These are phyloP conservation scores for Ceratosolen solmsi DNA, from an alignment of 1,140 invertebrate species.

Conservation along the genomic window DNA sequence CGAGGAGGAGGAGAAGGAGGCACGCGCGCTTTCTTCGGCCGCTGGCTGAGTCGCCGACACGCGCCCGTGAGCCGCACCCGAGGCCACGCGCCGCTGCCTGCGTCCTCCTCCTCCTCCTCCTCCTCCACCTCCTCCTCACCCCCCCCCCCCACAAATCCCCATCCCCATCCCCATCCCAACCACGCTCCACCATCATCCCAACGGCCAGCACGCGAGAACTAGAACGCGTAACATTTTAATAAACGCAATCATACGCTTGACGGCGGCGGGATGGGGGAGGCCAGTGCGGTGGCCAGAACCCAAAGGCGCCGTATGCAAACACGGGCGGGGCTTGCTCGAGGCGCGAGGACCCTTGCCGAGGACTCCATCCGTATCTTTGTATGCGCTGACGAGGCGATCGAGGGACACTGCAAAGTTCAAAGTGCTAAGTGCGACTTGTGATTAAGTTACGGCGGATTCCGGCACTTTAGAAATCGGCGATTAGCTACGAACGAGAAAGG, in stretches of 20 bases:
- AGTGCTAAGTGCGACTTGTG: too few species aligned
- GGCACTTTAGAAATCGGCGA: too few species aligned
- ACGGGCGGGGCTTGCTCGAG: too few species aligned
- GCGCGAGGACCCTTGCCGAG: background rate
- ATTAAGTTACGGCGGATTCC: too few species aligned
- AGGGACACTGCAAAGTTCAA: background rate
- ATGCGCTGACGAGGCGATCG: background rate
- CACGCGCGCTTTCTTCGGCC: constrained; percentile 24
- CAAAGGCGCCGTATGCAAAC: background rate
- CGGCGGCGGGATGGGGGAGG: background rate
- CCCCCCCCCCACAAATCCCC: too few species aligned
- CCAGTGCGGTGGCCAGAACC: too few species aligned
- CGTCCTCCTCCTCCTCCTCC: constrained; percentile 35
- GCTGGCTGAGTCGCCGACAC: background rate
- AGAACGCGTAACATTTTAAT: constrained; percentile 71
- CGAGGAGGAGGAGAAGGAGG: background rate
- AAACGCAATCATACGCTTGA: constrained; percentile 62
- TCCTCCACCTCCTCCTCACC: constrained; percentile 18
- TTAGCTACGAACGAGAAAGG: too few species aligned
- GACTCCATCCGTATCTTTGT: background rate
- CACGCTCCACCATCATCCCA: too few species aligned
- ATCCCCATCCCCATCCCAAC: too few species aligned
- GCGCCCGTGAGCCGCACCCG: constrained; percentile 9
- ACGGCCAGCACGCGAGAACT: constrained; percentile 61
- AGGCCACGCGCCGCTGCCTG: constrained; percentile 53